Base-by-base conservation (phyloP, 2,888 invertebrate genomes). In the Griposia aprilina region DNA sequence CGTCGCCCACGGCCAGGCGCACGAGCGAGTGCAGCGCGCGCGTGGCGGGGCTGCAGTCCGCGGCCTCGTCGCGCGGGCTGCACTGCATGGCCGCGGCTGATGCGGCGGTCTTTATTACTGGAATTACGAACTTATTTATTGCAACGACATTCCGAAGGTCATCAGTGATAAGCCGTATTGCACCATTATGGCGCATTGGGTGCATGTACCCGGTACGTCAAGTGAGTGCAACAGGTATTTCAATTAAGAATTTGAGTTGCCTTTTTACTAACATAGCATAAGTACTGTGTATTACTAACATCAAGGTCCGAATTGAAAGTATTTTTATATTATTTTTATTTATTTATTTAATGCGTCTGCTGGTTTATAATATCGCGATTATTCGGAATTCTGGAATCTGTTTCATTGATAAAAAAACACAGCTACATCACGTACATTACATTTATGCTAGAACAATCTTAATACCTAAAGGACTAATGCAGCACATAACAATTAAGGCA, bases 101-200 rank as follows among this genome's bases (percentile, higher is more conserved):
- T 23, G 93, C 89, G 30, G 93, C 91, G 0, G 94, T 91, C 76
- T 94, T 95, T 84, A 95, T 93, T 76, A 95, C 94, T 95, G 80
- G 0, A 76, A 75, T 41, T 8, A 67, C 52, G 4, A 55, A 23
- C 7, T 17, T 36, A 36, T 7, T 30, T n/a, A n/a, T n/a, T n/a
- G n/a, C n/a, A n/a, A n/a, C n/a, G n/a, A n/a, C n/a, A n/a, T n/a
- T n/a, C n/a, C n/a, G n/a, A n/a, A n/a, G n/a, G n/a, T n/a, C n/a
- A n/a, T n/a, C n/a, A n/a, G n/a, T n/a, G n/a, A n/a, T n/a, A n/a
- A n/a, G n/a, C n/a, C n/a, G n/a, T n/a, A n/a, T n/a, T n/a, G n/a
- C n/a, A n/a, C n/a, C n/a, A n/a, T n/a, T n/a, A n/a, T n/a, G n/a
- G n/a, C n/a, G n/a, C n/a, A n/a, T n/a, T n/a, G n/a, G n/a, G n/a